These are phyloP conservation scores for Cynopterus brachyotis DNA, from an alignment of 2,113 vertebrate genomes.

Conservation along the genomic window DNA sequence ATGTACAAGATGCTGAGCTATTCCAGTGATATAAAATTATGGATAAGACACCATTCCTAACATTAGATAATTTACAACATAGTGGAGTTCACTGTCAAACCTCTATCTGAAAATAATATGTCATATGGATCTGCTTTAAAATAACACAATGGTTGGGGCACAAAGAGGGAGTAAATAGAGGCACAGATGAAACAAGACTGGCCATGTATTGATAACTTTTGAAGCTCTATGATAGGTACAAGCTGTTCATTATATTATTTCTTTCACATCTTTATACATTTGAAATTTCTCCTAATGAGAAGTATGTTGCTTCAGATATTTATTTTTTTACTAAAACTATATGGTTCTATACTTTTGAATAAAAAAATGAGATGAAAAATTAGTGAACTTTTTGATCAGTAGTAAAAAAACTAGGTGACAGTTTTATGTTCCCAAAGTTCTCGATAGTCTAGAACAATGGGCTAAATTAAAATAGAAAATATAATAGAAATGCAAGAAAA, in stretches of 20 bases:
- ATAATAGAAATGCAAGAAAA: background rate
- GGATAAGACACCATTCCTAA: background rate
- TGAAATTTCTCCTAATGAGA: background rate
- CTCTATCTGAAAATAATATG: background rate
- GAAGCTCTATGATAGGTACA: background rate
- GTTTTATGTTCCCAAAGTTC: background rate
- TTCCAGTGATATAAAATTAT: background rate
- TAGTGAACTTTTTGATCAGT: background rate
- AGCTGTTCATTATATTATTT: background rate
- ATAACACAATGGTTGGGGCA: rapidly evolving
- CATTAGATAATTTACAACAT: background rate
- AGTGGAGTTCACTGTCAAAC: background rate
- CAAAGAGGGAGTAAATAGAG: background rate
- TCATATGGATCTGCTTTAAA: background rate
- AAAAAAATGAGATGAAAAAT: background rate
- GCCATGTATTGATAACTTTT: background rate
- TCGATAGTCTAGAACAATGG: background rate
- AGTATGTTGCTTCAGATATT: background rate
- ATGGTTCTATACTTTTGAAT: background rate
- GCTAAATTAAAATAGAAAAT: background rate
- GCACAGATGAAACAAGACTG: background rate
- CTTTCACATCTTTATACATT: background rate
- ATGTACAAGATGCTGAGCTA: background rate
- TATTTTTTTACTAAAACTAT: background rate
- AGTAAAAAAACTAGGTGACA: background rate